phyloP scores from a whole-genome alignment of 2,113 vertebrate genomes.

The Albula goreensis region DNA sequence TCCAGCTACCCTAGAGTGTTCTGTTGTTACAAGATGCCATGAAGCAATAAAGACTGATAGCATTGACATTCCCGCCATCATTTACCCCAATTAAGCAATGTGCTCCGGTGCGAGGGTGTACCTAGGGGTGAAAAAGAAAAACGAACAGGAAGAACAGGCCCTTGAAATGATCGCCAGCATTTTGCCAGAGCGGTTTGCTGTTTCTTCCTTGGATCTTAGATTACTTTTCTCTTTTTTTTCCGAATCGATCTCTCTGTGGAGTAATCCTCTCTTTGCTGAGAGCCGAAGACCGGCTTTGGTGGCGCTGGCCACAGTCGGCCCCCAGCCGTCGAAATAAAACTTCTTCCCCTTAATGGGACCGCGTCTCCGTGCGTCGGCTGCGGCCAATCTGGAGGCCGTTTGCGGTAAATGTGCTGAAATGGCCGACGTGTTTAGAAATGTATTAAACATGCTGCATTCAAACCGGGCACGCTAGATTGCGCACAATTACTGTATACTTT shows the following conservation, averaged over 20 bases:
- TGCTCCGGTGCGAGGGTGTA: no score
- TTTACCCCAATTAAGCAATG: no score
- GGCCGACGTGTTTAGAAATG: constrained; percentile 9
- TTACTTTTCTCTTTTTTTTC: constrained; percentile 9
- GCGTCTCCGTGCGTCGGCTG: background rate
- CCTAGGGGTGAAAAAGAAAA: no score
- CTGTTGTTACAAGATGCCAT: no score
- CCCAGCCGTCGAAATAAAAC: background rate
- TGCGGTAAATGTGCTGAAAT: background rate
- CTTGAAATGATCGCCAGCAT: background rate
- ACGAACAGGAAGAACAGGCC: no score
- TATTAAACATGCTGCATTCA: constrained; percentile 19
- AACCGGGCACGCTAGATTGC: constrained; percentile 10
- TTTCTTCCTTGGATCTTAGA: background rate
- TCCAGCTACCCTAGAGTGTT: background rate
- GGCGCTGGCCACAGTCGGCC: background rate
- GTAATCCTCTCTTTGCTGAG: background rate
- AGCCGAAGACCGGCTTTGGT: background rate
- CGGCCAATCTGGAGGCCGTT: background rate
- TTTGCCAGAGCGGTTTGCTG: background rate
- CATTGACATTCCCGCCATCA: no score
- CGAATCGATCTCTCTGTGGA: background rate
- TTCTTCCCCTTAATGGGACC: background rate
- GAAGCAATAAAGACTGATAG: no score
- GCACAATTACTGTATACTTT: constrained; percentile 18